A percentile compares a stretch with the other conserved stretches of the same genome.
Conservation (phyloP, 1,140 invertebrate genomes). For the Samia ricini region DNA sequence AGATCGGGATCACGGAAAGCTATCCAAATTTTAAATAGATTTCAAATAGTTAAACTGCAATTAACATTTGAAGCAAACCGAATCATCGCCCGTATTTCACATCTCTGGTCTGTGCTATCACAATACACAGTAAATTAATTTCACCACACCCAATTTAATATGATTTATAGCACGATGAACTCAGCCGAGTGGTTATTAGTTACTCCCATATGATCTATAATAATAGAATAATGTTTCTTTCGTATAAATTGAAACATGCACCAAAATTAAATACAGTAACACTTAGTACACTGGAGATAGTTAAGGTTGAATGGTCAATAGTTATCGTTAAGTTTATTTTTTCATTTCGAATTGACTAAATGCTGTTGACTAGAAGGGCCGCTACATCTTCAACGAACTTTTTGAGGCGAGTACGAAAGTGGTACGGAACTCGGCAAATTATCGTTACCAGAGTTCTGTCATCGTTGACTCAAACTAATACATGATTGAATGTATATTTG, state of each 20-base stretch:
- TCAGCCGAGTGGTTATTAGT: neutral
- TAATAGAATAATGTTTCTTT: neutral
- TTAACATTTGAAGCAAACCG: neutral
- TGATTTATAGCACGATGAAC: conserved; percentile 6
- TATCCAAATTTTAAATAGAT: no score
- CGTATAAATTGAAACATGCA: neutral
- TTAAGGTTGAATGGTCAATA: no score
- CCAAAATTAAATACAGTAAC: neutral
- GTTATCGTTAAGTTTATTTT: no score
- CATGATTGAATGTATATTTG: no score
- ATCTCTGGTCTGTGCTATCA: neutral
- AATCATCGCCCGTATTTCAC: neutral
- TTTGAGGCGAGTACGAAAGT: no score
- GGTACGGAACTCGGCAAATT: no score
- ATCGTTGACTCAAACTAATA: no score
- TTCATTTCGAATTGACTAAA: no score
- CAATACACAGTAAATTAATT: conserved; percentile 15
- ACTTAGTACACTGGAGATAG: neutral
- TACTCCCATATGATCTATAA: conserved; percentile 2
- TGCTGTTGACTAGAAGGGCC: no score
- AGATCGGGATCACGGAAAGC: no score
- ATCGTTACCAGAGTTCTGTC: no score
- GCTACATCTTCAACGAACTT: no score
- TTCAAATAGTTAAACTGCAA: neutral
- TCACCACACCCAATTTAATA: conserved; percentile 12